Conservation (phyloP, 2,888 invertebrate species). For the Xestia sexstrigata region DNA sequence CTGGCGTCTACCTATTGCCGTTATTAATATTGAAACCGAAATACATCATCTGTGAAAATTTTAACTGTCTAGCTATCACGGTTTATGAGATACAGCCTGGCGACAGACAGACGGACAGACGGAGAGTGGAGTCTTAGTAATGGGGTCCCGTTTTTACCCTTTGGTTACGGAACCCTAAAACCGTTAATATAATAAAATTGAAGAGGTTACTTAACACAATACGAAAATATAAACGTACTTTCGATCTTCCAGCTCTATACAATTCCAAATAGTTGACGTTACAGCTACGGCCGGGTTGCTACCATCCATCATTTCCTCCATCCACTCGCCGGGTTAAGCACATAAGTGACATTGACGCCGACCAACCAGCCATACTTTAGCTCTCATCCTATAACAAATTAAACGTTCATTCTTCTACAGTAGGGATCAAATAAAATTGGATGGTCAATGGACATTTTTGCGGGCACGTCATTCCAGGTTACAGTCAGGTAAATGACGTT, state of each 20-base stretch:
- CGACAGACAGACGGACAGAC: too few species aligned
- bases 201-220: too few species aligned
- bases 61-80: too few species aligned
- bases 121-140: too few species aligned
- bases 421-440: constrained; percentile 76
- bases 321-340: constrained; percentile 90
- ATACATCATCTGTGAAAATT: too few species aligned
- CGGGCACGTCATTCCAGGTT: constrained; percentile 82
- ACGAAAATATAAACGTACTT: not conserved
- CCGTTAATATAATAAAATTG: too few species aligned
- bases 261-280: constrained; percentile 74
- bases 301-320: constrained; percentile 90
- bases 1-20: too few species aligned
- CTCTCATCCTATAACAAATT: constrained; percentile 69
- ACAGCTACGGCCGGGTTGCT: constrained; percentile 84
- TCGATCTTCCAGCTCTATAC: constrained; percentile 76
- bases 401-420: constrained; percentile 63
- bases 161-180: too few species aligned
- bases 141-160: too few species aligned
- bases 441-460: constrained; percentile 78
- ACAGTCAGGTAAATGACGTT: constrained; percentile 85
- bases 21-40: too few species aligned
- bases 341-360: constrained; percentile 90
- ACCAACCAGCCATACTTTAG: constrained; percentile 78
- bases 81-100: too few species aligned